Evolutionary conservation across 2,113 vertebrate genomes (phyloP).

Genomic region (Philantomba maxwellii): DNA sequence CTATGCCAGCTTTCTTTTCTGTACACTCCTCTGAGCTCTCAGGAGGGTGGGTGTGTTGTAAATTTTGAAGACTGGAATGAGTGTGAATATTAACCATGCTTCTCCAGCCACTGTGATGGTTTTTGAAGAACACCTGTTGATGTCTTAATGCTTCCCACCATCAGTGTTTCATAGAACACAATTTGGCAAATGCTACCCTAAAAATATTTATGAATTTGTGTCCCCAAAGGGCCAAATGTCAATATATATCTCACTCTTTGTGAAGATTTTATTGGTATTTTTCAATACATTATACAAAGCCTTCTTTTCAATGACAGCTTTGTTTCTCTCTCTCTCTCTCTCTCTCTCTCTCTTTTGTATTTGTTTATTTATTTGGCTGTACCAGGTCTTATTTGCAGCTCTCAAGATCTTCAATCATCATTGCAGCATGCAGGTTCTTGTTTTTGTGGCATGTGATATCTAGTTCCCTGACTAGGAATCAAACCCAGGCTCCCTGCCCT

Average conservation of each 20-base stretch:
- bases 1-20: background rate
- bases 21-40: background rate
- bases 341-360: background rate
- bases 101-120: background rate
- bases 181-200: background rate
- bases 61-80: accelerated
- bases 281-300: background rate
- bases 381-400: background rate
- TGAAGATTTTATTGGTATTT: background rate
- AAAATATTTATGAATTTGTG: background rate
- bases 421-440: background rate
- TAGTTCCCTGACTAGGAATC: background rate
- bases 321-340: background rate
- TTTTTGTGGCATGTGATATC: background rate
- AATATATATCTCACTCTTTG: background rate
- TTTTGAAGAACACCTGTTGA: background rate
- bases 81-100: accelerated
- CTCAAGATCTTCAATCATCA: background rate
- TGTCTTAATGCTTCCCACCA: background rate
- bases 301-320: background rate
- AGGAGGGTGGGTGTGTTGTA: background rate
- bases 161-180: background rate
- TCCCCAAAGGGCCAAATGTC: background rate
- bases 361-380: background rate
- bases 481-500: background rate